Percentiles rank a stretch among this genome's conserved stretches.
Evolutionary conservation across 2,113 vertebrate species (phyloP).

Genomic region (Malurus alboscapulatus): DNA sequence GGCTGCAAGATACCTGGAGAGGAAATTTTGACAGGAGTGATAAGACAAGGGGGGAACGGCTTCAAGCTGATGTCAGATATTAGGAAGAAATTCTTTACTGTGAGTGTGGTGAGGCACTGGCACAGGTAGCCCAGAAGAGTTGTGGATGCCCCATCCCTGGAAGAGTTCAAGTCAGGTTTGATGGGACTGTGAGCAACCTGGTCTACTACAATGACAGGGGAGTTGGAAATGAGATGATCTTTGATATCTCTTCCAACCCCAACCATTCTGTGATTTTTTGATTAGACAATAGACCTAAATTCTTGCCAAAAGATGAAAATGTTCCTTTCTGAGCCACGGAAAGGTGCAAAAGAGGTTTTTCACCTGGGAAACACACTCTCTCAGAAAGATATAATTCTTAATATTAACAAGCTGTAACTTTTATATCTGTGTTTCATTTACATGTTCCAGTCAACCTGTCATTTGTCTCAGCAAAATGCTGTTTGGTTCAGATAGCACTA

Average conservation of each 20-base stretch:
- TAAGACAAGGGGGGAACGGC: neutral
- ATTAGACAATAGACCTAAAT: neutral
- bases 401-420: slow-evolving; percentile 8
- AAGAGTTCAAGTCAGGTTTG: neutral
- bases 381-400: neutral
- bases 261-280: neutral
- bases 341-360: neutral
- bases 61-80: neutral
- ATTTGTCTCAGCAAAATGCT: slow-evolving; percentile 17
- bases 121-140: neutral
- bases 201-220: rapidly evolving
- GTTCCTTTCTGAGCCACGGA: neutral
- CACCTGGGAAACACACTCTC: neutral
- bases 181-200: neutral
- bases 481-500: neutral
- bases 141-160: neutral
- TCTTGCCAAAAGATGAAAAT: neutral
- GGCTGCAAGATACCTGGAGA: neutral
- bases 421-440: neutral
- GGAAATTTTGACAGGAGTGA: neutral
- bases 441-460: neutral
- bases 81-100: neutral
- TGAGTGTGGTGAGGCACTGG: neutral
- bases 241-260: neutral
- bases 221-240: neutral